Conservation (phyloP, 2,888 invertebrate species). For the Drosophila suboccidentalis region DNA sequence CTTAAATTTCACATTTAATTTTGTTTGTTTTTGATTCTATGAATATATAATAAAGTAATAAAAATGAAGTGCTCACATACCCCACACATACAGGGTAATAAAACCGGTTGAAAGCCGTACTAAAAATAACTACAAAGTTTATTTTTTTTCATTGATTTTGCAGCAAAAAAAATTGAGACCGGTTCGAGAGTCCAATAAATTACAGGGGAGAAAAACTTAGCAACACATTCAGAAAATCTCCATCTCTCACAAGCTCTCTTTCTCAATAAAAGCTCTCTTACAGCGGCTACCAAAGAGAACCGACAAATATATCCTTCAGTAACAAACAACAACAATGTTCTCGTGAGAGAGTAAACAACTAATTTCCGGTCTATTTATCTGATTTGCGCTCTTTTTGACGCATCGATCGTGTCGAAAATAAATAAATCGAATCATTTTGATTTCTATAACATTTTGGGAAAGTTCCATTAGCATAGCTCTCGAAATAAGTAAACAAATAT, state of each 20-base stretch:
- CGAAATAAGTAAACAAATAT: slow-evolving; percentile 21
- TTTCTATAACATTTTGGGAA: slow-evolving; percentile 22
- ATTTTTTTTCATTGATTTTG: slow-evolving; percentile 14
- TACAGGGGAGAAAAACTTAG: slow-evolving; percentile 3
- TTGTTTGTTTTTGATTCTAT: too few relatives aligned
- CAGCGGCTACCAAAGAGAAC: not conserved
- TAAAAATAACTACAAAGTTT: slow-evolving; percentile 43
- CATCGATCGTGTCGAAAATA: not conserved
- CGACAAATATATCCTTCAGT: slow-evolving; percentile 1
- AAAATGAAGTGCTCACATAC: not conserved
- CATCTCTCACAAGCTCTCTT: not conserved
- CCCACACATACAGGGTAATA: slow-evolving; percentile 8
- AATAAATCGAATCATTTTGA: slow-evolving; percentile 18
- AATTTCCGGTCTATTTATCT: slow-evolving; percentile 13
- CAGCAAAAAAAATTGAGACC: slow-evolving; percentile 20
- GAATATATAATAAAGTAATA: too few relatives aligned
- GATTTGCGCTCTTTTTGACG: not conserved
- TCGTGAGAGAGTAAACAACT: not conserved
- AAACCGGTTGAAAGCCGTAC: slow-evolving; percentile 63
- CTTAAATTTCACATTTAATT: too few relatives aligned
- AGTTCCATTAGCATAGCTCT: slow-evolving; percentile 34
- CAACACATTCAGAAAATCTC: not conserved
- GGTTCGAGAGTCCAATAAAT: slow-evolving; percentile 19
- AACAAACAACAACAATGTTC: not conserved
- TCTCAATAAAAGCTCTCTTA: slow-evolving; percentile 17